These are phyloP conservation scores for Limulus polyphemus DNA, from an alignment of 2,888 invertebrate species.

Conservation along the genomic window DNA sequence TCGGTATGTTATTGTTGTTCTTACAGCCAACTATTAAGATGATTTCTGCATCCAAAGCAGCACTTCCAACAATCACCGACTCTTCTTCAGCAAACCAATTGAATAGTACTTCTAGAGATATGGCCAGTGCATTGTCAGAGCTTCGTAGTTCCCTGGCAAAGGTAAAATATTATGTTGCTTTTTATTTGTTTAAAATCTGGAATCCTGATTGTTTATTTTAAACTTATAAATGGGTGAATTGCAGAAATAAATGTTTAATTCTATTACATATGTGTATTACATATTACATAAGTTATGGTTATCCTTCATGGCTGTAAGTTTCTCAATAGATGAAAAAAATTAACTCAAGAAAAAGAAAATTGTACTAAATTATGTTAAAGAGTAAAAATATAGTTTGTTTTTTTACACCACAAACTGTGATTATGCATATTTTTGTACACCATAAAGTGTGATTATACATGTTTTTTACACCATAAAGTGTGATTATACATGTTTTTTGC, in stretches of 20 bases:
- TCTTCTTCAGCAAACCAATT: constrained; percentile 62
- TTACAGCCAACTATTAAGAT: constrained; percentile 53
- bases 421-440: too few relatives aligned
- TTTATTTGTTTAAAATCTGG: background rate
- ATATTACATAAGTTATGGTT: too few relatives aligned
- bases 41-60: constrained; percentile 61
- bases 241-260: too few relatives aligned
- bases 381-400: too few relatives aligned
- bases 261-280: too few relatives aligned
- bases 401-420: too few relatives aligned
- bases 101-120: constrained; percentile 53
- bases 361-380: too few relatives aligned
- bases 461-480: background rate
- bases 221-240: too few relatives aligned
- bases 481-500: constrained; percentile 35
- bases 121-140: constrained; percentile 47
- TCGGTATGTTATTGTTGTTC: background rate
- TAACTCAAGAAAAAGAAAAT: too few relatives aligned
- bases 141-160: constrained; percentile 46
- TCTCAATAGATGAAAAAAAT: too few relatives aligned
- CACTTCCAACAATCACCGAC: constrained; percentile 68
- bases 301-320: too few relatives aligned
- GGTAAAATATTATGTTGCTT: constrained; percentile 16
- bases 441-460: background rate
- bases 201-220: too few relatives aligned